Evolutionary conservation across 2,797 vertebrate species (phyloP).

Genomic region (Gallinago nigripennis): DNA sequence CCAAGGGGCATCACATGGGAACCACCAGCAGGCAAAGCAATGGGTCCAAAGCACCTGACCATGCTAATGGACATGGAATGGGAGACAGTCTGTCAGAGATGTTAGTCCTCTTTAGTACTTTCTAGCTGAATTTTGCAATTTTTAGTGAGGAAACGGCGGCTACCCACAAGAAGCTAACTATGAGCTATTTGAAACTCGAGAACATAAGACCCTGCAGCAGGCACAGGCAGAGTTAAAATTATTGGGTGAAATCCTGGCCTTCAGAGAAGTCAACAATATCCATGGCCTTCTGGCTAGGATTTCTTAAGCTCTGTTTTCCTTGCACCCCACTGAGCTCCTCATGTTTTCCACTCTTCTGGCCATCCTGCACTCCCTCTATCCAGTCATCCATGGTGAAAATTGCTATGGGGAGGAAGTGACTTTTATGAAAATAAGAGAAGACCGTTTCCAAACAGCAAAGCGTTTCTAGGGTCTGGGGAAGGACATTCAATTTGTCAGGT

Average conservation of each 20-base stretch:
- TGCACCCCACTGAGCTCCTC: background rate
- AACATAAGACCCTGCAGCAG: background rate
- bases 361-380: background rate
- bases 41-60: background rate
- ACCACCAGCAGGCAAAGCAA: background rate
- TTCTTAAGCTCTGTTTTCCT: background rate
- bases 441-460: background rate
- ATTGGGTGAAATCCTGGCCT: background rate
- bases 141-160: background rate
- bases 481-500: background rate
- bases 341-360: background rate
- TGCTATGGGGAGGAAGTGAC: background rate
- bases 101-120: background rate
- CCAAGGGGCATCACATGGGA: background rate
- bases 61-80: background rate
- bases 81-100: background rate
- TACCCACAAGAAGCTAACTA: background rate
- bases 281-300: background rate
- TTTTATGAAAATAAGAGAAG: background rate
- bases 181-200: background rate
- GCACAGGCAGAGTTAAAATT: background rate
- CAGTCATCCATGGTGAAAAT: background rate
- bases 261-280: background rate
- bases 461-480: background rate
- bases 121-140: background rate